A percentile compares a stretch with the other conserved stretches of the same genome.
These are phyloP conservation scores for Aspidoscelis tigris DNA, from an alignment of 2,113 vertebrate genomes.

Conservation along the genomic window DNA sequence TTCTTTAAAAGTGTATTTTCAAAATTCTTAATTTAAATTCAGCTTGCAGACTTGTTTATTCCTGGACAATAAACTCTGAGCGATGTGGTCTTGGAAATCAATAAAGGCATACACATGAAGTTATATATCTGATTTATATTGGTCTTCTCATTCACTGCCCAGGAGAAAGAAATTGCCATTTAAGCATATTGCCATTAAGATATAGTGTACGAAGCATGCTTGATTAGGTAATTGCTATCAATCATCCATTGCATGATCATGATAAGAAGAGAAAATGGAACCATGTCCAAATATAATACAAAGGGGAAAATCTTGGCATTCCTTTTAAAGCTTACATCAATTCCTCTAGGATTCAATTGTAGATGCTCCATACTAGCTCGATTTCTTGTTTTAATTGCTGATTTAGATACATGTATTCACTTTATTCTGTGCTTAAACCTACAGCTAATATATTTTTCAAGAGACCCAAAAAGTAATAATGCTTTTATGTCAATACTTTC, in stretches of 20 bases:
- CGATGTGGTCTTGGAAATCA: constrained; percentile 32
- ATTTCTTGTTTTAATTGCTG: constrained; percentile 34
- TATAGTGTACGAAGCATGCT: constrained; percentile 27
- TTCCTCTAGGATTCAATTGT: constrained; percentile 29
- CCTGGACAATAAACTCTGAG: constrained; percentile 34
- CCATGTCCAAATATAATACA: constrained; percentile 42
- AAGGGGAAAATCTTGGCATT: constrained; percentile 33
- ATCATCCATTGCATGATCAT: constrained; percentile 53
- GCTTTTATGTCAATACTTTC: background rate
- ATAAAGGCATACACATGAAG: constrained; percentile 27
- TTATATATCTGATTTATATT: constrained; percentile 46
- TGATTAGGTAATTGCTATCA: constrained; percentile 59
- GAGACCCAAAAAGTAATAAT: background rate
- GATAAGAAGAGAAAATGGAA: constrained; percentile 51
- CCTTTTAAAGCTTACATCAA: constrained; percentile 37
- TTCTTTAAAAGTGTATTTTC: constrained; percentile 9
- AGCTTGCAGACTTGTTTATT: constrained; percentile 30
- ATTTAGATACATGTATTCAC: background rate
- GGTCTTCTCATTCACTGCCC: constrained; percentile 27
- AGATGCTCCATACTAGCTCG: constrained; percentile 11
- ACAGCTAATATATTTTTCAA: background rate
- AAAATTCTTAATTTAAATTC: constrained; percentile 24
- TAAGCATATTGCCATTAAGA: constrained; percentile 47
- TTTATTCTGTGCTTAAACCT: background rate
- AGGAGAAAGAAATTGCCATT: constrained; percentile 45